These are phyloP conservation scores for Dastarcus helophoroides DNA, from an alignment of 2,888 invertebrate species.

Conservation along the genomic window DNA sequence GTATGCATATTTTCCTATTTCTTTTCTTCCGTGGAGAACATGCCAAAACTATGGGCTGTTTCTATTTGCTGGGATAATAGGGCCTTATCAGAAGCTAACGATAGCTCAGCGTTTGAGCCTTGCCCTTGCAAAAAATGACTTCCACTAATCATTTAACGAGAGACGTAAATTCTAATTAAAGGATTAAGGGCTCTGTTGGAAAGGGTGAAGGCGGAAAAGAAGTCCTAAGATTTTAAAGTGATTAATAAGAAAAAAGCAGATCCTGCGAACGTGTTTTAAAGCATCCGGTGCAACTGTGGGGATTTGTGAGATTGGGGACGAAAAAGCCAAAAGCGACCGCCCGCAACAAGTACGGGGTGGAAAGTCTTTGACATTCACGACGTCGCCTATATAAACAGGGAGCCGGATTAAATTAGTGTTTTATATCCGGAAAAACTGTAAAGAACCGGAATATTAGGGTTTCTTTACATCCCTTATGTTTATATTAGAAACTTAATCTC, in stretches of 20 bases:
- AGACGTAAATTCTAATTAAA: too few species aligned
- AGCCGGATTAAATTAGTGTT: slow-evolving; percentile 35
- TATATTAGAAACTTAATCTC: slow-evolving; percentile 20
- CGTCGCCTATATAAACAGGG: slow-evolving; percentile 31
- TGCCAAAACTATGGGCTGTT: too few species aligned
- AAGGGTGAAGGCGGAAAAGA: too few species aligned
- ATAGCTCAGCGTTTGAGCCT: too few species aligned
- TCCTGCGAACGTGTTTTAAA: slow-evolving; percentile 28
- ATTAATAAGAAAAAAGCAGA: slow-evolving; percentile 28
- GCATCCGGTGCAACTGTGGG: slow-evolving; percentile 27
- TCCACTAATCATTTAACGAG: too few species aligned
- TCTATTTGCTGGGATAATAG: too few species aligned
- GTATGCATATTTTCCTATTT: too few species aligned
- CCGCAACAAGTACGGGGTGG: slow-evolving; percentile 32
- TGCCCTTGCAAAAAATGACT: too few species aligned
- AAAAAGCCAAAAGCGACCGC: slow-evolving; percentile 27
- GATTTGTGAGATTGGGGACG: slow-evolving; percentile 24
- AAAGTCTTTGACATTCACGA: slow-evolving; percentile 29
- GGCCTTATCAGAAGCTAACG: too few species aligned
- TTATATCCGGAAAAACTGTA: slow-evolving; percentile 29
- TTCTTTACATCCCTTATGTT: slow-evolving; percentile 19
- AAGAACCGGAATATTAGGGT: slow-evolving; percentile 21
- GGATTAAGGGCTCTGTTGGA: too few species aligned
- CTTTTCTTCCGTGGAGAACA: too few species aligned
- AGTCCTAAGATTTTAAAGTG: slow-evolving; percentile 22